phyloP scores from a whole-genome alignment of 2,797 vertebrate species.

The Caiman crocodilus region DNA sequence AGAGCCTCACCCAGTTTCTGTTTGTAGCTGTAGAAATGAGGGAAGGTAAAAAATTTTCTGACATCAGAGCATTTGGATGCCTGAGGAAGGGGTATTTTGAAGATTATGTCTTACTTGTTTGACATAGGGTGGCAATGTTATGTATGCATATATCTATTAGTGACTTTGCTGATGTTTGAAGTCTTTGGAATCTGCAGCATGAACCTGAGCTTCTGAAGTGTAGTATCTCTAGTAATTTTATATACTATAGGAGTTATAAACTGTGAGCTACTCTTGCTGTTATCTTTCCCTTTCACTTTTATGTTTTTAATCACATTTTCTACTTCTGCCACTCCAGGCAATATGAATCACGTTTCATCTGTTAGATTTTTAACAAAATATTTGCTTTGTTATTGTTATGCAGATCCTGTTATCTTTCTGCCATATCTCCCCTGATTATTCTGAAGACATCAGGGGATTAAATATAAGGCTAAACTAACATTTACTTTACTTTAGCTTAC shows the following conservation, averaged over 20 bases:
- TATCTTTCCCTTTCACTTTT: conserved; percentile 50
- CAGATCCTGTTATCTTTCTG: conserved; percentile 41
- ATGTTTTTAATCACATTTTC: conserved; percentile 58
- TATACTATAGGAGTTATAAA: conserved; percentile 44
- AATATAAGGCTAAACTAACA: conserved; percentile 59
- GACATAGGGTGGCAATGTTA: conserved; percentile 29
- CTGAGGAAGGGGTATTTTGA: conserved; percentile 1
- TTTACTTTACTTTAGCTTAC: conserved; percentile 50
- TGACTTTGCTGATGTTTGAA: conserved; percentile 46
- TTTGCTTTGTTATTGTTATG: conserved; percentile 63
- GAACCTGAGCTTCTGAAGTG: conserved; percentile 48
- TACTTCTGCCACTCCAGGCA: conserved; percentile 17
- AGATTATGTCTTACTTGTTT: conserved; percentile 28
- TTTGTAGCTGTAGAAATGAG: neutral
- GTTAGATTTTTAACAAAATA: conserved; percentile 52
- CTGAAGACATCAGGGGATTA: conserved; percentile 9
- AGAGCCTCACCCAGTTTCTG: neutral
- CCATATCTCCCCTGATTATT: conserved; percentile 49
- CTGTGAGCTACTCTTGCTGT: conserved; percentile 29
- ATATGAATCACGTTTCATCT: conserved; percentile 54
- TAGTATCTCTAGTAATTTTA: conserved; percentile 43
- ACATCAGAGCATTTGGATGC: neutral
- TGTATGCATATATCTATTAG: conserved; percentile 2
- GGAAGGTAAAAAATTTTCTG: neutral
- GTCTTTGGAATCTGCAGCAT: conserved; percentile 54